Base-by-base conservation (phyloP, 2,113 vertebrate species). In the Catharus minimus region DNA sequence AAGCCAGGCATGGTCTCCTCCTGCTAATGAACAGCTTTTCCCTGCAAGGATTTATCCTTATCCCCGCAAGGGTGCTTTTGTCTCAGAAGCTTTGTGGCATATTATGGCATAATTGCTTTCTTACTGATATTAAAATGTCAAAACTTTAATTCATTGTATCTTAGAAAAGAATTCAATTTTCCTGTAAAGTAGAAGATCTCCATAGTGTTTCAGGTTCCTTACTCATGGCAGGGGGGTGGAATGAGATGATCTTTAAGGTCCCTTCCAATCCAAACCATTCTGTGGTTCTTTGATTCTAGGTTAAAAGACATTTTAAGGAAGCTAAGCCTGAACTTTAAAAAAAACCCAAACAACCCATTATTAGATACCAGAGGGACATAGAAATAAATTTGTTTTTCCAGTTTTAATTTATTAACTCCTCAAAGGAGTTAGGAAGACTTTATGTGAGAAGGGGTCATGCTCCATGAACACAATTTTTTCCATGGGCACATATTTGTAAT, bases 111-210 rank as follows among this genome's bases (percentile, higher is more conserved):
- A 67, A 76, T 76, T 74, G 60, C 80, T 82, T 82, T 88, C 66
- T 81, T 49, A 32, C 39, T 94, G 87, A 73, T 58, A 88, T 13
- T 80, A 76, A 69, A 76, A 96, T 77, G 83, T 92, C 86, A 95
- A 68, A 95, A 88, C 67, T 82, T 75, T 67, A 78, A 84, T 52
- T 94, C 71, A 77, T 57, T 86, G 60, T 50, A 41, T 47, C 66
- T 87, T 69, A 73, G 11, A 23, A 72, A 86, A 62, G 47, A 57
- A 84, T 50, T 32, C 17, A 43, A 50, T 75, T 81, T 66, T 79
- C 84, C 26, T n/a, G 69, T 83, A 75, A 86, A 43, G 62, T 23
- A 53, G 76, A 86, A 67, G 76, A 86, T 85, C 73, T 86, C 49
- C 32, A 27, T 0, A 6, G 46, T 72, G 32, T 58, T 79, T 44